phyloP scores from a whole-genome alignment of 64 coral and sea anemone genomes.

The Pocillopora damicornis region DNA sequence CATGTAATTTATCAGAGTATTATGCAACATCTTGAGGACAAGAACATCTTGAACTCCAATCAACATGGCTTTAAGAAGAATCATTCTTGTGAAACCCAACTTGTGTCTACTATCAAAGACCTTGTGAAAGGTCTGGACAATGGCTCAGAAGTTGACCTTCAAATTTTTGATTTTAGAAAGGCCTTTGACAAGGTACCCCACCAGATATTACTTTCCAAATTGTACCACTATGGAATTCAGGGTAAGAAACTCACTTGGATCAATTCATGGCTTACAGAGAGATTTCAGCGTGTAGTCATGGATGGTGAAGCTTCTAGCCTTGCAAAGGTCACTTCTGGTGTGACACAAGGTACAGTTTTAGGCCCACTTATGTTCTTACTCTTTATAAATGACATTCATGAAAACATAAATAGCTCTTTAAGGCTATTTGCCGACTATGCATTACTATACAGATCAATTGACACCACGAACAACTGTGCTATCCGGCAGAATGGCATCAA shows the following conservation, averaged over 20 bases:
- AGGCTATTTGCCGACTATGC: conserved; percentile 43
- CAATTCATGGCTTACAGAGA: conserved; percentile 32
- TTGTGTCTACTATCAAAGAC: conserved; percentile 36
- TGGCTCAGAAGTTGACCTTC: neutral
- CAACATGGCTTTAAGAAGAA: conserved; percentile 52
- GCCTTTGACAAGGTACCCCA: conserved; percentile 22
- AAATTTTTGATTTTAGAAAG: conserved; percentile 30
- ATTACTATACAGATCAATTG: conserved; percentile 6
- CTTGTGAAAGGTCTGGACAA: conserved; percentile 19
- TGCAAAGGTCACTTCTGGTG: conserved; percentile 15
- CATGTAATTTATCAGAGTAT: conserved; percentile 48
- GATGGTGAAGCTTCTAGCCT: conserved; percentile 31
- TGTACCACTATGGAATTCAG: conserved; percentile 40
- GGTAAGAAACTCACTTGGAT: conserved; percentile 28
- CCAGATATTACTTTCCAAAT: neutral
- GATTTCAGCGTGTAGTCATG: conserved; percentile 26
- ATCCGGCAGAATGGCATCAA: conserved; percentile 20
- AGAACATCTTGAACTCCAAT: conserved; percentile 53
- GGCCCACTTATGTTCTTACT: conserved; percentile 40
- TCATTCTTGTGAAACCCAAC: conserved; percentile 46
- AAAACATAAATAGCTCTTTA: conserved; percentile 9
- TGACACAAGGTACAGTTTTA: conserved; percentile 34
- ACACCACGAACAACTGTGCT: neutral
- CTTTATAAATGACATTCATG: neutral
- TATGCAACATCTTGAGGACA: conserved; percentile 61